Conservation (phyloP, 2,888 invertebrate species). For the Andrena flavipes region DNA sequence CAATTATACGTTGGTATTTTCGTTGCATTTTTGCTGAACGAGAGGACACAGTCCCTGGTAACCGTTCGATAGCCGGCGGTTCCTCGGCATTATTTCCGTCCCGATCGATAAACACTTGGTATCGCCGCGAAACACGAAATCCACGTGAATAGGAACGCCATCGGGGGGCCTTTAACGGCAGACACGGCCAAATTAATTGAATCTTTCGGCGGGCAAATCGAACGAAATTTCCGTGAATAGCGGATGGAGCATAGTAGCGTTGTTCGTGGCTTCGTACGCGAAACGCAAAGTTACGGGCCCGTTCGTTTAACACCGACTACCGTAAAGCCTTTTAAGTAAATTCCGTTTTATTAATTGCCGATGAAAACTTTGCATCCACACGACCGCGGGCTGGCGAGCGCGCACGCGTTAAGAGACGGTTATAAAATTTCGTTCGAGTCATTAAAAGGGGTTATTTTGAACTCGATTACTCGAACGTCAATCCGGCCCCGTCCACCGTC, state of each 20-base stretch:
- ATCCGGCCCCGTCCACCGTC: neutral
- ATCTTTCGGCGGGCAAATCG: neutral
- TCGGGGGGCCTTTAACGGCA: neutral
- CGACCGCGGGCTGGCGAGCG: neutral
- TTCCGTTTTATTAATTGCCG: constrained; percentile 29
- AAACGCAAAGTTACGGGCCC: neutral
- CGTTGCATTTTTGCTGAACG: constrained; percentile 1
- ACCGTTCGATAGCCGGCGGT: constrained; percentile 24
- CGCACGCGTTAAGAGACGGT: neutral
- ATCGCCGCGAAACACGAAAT: constrained; percentile 33
- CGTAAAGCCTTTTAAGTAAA: constrained; percentile 15
- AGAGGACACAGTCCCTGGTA: neutral
- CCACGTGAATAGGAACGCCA: neutral
- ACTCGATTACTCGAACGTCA: constrained; percentile 44
- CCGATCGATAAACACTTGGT: constrained; percentile 43
- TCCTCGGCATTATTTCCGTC: constrained; percentile 35
- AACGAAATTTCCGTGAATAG: neutral
- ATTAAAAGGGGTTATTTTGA: constrained; percentile 27
- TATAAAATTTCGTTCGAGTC: constrained; percentile 48
- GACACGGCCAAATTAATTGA: constrained; percentile 14
- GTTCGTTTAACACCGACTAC: constrained; percentile 2
- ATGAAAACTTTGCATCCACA: constrained; percentile 2
- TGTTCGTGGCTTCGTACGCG: neutral
- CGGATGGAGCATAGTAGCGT: neutral
- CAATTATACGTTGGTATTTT: neutral